Evolutionary conservation across 2,113 vertebrate genomes (phyloP), one percentile per base, ranked within the genome.

Genomic region (Gopherus evgoodei): DNA sequence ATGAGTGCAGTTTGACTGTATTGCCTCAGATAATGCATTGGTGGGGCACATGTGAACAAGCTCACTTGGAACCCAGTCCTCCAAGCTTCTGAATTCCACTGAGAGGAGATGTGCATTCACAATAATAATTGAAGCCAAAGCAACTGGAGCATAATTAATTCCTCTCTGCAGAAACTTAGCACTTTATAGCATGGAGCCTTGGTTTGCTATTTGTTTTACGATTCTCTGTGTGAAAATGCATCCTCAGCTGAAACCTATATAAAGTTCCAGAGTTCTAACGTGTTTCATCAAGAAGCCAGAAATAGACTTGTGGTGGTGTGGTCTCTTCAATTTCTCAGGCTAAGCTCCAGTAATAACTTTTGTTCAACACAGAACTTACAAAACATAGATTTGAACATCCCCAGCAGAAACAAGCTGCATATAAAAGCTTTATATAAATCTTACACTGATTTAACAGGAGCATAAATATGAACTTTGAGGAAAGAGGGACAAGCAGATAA

Each of bases 1-100:
- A 83, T 76, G 83, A 82, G 13, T 62, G 47, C 54, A 65, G 89
- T 96, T 93, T 96, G 95, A 87, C 94, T 96, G 54, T 54, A 62
- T 0, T 0, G 65, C 65, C 79, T 96, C 69, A 53, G 35, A 3
- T 31, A 93, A 93, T 72, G 31, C 47, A 62, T 3, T 1, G 59
- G 27, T 35, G 29, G 29, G 59, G 59, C 29, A 62, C 59, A 35
- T 62, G 59, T 35, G 13, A 6, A 62, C 59, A 35, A 62, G 59
- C 59, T 62, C 29, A 16, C 59, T 62, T 62, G 29, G 59, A 62
- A 62, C 29, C 12, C 27, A 62, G 27, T 62, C 59, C 59, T 62
- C 29, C 12, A 62, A 14, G 29, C 12, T 62, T 13, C 59, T 62
- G 29, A 76, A 35, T n/a, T 35, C 65, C 65, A 89, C 35, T 80